A percentile compares a stretch with the other conserved stretches of the same genome.
phyloP scores from a whole-genome alignment of 2,113 vertebrate genomes.

The Aegithalos caudatus region DNA sequence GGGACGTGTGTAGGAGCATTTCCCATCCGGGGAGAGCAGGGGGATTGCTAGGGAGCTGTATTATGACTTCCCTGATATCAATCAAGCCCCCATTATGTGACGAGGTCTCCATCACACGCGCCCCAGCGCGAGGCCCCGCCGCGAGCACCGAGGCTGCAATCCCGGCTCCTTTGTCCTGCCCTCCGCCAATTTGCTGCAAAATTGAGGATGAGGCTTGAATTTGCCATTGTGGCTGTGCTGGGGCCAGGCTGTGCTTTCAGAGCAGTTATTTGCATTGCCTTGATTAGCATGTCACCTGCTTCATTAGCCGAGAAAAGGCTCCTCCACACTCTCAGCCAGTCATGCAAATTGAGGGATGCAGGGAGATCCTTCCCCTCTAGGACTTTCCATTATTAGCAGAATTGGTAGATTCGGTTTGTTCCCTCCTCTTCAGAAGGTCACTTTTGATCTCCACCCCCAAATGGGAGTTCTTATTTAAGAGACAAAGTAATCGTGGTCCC shows the following conservation, averaged over 20 bases:
- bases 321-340: not conserved
- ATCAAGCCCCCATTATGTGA: slow-evolving; percentile 56
- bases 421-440: slow-evolving; percentile 26
- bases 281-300: slow-evolving; percentile 46
- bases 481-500: not conserved
- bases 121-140: not conserved
- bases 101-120: not conserved
- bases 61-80: slow-evolving; percentile 21
- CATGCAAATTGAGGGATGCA: slow-evolving; percentile 44
- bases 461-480: not conserved
- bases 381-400: slow-evolving; percentile 51
- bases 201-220: not conserved
- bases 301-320: slow-evolving; percentile 40
- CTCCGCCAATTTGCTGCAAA: slow-evolving; percentile 15
- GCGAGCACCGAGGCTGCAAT: slow-evolving; percentile 13
- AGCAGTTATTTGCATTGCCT: slow-evolving; percentile 32
- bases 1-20: slow-evolving; percentile 33
- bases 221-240: not conserved
- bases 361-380: slow-evolving; percentile 26
- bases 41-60: not conserved
- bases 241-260: not conserved
- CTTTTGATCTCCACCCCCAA: slow-evolving; percentile 34
- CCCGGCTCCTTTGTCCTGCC: slow-evolving; percentile 49
- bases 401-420: slow-evolving; percentile 4
- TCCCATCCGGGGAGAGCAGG: slow-evolving; percentile 20